These are phyloP conservation scores for Anastrepha ludens DNA, from an alignment of 1,140 invertebrate species.

Conservation along the genomic window DNA sequence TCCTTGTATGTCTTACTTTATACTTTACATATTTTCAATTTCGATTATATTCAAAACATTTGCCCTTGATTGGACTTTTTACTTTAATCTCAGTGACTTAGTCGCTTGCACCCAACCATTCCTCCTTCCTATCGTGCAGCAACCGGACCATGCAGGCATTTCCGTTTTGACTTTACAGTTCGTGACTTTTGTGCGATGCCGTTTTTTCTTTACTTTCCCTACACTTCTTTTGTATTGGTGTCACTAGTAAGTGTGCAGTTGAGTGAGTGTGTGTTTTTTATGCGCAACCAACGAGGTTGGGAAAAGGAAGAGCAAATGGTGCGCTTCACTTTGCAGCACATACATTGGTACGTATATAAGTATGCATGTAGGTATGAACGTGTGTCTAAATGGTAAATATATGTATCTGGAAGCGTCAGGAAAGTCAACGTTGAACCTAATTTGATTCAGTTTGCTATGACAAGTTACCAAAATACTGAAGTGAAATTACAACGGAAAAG, in stretches of 20 bases:
- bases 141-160: constrained; percentile 37
- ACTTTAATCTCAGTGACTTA: constrained; percentile 54
- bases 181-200: constrained; percentile 56
- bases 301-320: constrained; percentile 28
- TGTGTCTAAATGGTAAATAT: neutral
- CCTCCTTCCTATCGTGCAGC: constrained; percentile 7
- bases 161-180: constrained; percentile 57
- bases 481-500: neutral
- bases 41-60: constrained; percentile 58
- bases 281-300: neutral
- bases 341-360: neutral
- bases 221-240: neutral
- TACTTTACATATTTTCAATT: constrained; percentile 52
- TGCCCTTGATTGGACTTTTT: constrained; percentile 58
- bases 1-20: no score
- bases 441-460: constrained; percentile 47
- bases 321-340: neutral
- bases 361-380: neutral
- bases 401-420: neutral
- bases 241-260: neutral
- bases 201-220: constrained; percentile 32
- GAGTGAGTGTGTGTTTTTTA: neutral
- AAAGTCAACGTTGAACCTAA: constrained; percentile 50
- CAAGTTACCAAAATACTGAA: constrained; percentile 25
- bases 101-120: constrained; percentile 48